Evolutionary conservation across 2,797 vertebrate species (phyloP).

Genomic region (Emydoidea blandingii): DNA sequence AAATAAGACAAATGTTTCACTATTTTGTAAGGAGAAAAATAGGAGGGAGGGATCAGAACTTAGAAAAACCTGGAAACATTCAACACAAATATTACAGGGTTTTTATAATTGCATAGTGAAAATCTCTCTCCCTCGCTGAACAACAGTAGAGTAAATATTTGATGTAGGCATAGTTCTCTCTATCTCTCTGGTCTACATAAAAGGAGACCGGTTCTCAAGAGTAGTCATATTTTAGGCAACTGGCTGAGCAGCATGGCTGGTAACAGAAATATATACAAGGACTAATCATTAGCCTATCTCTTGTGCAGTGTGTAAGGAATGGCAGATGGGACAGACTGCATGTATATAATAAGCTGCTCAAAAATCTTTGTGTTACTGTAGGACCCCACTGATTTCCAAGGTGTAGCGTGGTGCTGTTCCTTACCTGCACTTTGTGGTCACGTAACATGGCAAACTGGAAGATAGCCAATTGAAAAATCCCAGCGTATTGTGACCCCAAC

Average conservation of each 20-base stretch:
- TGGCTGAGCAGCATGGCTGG: constrained; percentile 41
- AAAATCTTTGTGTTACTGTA: accelerated
- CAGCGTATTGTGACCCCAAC: background rate
- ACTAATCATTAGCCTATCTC: constrained; percentile 17
- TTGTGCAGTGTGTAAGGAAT: background rate
- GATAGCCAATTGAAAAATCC: background rate
- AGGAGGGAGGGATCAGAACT: constrained; percentile 21
- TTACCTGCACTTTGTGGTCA: background rate
- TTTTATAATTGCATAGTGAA: constrained; percentile 30
- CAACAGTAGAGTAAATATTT: constrained; percentile 26
- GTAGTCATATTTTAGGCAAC: constrained; percentile 35
- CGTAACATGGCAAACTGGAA: background rate
- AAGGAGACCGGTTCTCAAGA: constrained; percentile 31
- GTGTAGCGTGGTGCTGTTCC: accelerated
- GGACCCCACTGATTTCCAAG: background rate
- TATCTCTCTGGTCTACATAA: background rate
- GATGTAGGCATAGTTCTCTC: constrained; percentile 40
- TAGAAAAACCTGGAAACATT: constrained; percentile 33
- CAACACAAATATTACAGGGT: background rate
- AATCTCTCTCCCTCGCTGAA: constrained; percentile 10
- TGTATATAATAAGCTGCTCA: background rate
- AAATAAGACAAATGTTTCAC: constrained; percentile 42
- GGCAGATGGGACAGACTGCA: background rate
- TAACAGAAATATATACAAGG: constrained; percentile 12
- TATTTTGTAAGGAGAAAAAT: background rate